Conservation (phyloP, 2,888 invertebrate species). For the Phorcus lineatus region DNA sequence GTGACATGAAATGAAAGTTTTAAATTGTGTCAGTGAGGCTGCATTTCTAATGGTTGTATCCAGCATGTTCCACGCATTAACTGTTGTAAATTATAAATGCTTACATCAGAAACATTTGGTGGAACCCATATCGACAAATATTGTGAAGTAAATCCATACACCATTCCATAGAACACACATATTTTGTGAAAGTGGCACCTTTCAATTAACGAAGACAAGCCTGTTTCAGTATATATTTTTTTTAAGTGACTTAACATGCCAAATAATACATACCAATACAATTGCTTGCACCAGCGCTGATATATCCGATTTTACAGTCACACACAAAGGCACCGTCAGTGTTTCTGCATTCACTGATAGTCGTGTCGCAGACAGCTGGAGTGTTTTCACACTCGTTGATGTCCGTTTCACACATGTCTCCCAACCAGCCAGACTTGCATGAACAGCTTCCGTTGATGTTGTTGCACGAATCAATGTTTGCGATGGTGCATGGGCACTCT, state of each 20-base stretch:
- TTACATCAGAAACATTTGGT: no score
- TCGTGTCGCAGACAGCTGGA: slow-evolving; percentile 1
- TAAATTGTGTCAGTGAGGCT: no score
- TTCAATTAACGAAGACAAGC: no score
- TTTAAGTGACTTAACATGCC: neutral
- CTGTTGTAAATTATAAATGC: no score
- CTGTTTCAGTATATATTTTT: no score
- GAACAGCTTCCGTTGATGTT: slow-evolving; percentile 17
- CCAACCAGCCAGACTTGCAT: slow-evolving; percentile 20
- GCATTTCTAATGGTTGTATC: no score
- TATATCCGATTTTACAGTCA: slow-evolving; percentile 21
- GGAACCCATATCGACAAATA: no score
- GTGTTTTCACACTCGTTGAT: slow-evolving; percentile 23
- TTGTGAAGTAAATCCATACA: no score
- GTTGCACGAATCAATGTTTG: slow-evolving; percentile 7
- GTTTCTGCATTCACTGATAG: slow-evolving; percentile 14
- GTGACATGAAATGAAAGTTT: no score
- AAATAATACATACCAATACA: slow-evolving; percentile 26
- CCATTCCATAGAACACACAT: no score
- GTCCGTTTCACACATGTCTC: neutral
- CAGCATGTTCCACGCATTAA: no score
- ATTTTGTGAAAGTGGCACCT: no score
- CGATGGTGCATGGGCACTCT: slow-evolving; percentile 9
- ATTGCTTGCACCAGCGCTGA: neutral
- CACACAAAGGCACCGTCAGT: slow-evolving; percentile 25